These are phyloP conservation scores for Xiphophorus maculatus DNA, from an alignment of 2,113 vertebrate genomes.

Conservation along the genomic window DNA sequence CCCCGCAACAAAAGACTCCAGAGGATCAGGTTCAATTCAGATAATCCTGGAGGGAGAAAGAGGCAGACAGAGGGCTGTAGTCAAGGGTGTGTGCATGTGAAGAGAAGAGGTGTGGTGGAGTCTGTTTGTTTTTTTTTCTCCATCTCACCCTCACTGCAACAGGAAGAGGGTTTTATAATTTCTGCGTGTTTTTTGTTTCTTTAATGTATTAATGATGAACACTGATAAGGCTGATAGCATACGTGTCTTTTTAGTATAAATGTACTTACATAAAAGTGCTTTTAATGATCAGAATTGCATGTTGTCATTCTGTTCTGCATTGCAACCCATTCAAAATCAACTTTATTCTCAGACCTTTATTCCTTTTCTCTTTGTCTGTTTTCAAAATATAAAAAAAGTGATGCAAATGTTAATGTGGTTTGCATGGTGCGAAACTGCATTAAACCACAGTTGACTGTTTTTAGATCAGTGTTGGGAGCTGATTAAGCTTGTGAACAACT, in stretches of 20 bases:
- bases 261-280: background rate
- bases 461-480: background rate
- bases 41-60: constrained; percentile 62
- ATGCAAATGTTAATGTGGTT: constrained; percentile 11
- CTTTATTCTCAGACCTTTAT: background rate
- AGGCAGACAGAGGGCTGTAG: constrained; percentile 38
- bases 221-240: constrained; percentile 16
- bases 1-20: constrained; percentile 67
- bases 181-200: constrained; percentile 2
- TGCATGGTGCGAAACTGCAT: background rate
- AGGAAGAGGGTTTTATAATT: constrained; percentile 32
- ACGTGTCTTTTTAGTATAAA: background rate
- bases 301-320: background rate
- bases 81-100: constrained; percentile 37
- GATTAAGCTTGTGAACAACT: background rate
- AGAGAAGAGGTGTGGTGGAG: constrained; percentile 48
- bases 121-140: constrained; percentile 63
- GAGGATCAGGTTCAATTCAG: constrained; percentile 73
- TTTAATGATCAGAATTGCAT: background rate
- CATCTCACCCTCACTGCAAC: constrained; percentile 58
- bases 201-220: background rate
- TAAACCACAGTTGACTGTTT: constrained; percentile 19
- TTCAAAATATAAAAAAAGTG: background rate
- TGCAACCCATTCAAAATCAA: background rate
- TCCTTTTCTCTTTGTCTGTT: background rate